A percentile compares a stretch with the other conserved stretches of the same genome.
phyloP scores from a whole-genome alignment of 92 coral and sea anemone genomes.

The Desmophyllum pertusum region DNA sequence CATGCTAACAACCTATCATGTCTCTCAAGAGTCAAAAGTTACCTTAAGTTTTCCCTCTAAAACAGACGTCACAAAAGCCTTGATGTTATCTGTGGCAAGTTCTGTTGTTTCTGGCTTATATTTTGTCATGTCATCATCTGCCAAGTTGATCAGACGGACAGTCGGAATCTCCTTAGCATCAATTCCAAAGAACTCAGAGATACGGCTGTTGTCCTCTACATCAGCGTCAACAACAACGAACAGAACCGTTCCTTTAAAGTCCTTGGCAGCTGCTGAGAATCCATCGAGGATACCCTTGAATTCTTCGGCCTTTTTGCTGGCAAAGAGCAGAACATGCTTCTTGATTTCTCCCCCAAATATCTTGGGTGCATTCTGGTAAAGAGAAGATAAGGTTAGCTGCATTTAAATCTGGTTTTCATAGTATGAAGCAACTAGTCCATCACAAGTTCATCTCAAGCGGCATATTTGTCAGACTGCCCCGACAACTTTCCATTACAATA shows the following conservation, averaged over 20 bases:
- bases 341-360: slow-evolving; percentile 98
- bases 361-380: slow-evolving; percentile 91
- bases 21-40: not conserved
- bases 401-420: not conserved
- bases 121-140: slow-evolving; percentile 96
- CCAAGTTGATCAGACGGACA: slow-evolving; percentile 95
- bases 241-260: slow-evolving; percentile 93
- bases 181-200: slow-evolving; percentile 97
- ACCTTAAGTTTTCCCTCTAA: slow-evolving; percentile 94
- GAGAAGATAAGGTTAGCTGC: not conserved
- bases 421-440: not conserved
- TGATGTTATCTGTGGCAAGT: slow-evolving; percentile 70
- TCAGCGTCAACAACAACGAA: slow-evolving; percentile 91
- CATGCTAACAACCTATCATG: not conserved
- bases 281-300: slow-evolving; percentile 75
- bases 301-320: slow-evolving; percentile 77
- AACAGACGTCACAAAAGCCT: slow-evolving; percentile 77
- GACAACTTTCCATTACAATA: no score
- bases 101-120: slow-evolving; percentile 87
- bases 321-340: slow-evolving; percentile 87
- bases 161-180: slow-evolving; percentile 83
- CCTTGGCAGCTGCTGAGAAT: slow-evolving; percentile 88
- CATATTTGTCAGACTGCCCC: no score
- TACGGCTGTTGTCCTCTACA: slow-evolving; percentile 94
- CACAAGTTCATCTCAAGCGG: no score